Base-by-base conservation (phyloP, 1,140 invertebrate species). In the Lepeophtheirus salmonis region DNA sequence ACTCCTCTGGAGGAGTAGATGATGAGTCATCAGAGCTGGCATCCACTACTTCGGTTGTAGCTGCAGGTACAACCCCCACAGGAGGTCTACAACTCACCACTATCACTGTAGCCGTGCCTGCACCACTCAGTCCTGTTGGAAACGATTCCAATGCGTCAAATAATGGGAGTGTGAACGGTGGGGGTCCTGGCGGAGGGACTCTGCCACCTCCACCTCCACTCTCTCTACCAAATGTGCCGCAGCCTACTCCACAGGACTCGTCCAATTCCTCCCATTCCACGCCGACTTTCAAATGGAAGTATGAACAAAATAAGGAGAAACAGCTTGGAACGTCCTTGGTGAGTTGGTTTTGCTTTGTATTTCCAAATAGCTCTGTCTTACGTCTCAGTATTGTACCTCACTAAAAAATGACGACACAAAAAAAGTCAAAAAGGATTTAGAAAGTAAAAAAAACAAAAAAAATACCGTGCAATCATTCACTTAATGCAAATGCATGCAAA, bases 81-180 rank as follows among this genome's bases (percentile, higher is more conserved):
- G 55, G 55, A 41, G 55, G 55, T 10, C 50, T 61, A 2, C 59
- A 61, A 21, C 50, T 61, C 17, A 61, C 59, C 13, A 61, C 59
- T 4, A 61, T 61, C 49, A 61, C 59, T 14, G 59, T 61, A 1
- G 59, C 59, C 1, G 59, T 61, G 2, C 59, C 59, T 20, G 50
- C 50, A 4, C 50, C 49, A 2, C 22, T 61, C 3, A 56, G 48
- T 17, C 59, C 59, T 14, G 54, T 22, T 22, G 49, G 25, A 30
- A 18, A 10, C 10, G 16, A 23, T 16, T 59, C 17, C 41, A 41
- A n/a, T 14, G n/a, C 23, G 57, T n/a, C n/a, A n/a, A n/a, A n/a
- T n/a, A n/a, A n/a, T 51, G 4, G 6, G 13, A 10, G 30, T 10
- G 30, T 10, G 10, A n/a, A 41, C 10, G 10, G n/a, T 41, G n/a